Percentiles rank a stretch among this genome's conserved stretches.
These are phyloP conservation scores for Spheniscus humboldti DNA, from an alignment of 2,797 vertebrate species.

Conservation along the genomic window DNA sequence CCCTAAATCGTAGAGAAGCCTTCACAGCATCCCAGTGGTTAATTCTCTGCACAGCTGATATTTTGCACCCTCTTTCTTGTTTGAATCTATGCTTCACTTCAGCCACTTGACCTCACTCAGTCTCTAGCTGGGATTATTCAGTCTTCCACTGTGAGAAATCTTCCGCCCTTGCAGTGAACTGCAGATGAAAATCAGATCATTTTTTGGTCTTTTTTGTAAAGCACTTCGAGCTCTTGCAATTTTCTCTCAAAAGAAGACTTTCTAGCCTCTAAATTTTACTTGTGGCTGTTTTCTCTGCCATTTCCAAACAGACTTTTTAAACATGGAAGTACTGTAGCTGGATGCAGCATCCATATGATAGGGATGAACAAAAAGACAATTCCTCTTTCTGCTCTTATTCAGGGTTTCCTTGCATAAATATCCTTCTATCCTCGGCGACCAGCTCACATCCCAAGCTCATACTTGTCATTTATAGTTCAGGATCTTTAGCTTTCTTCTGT, in stretches of 20 bases:
- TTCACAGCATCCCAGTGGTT: neutral
- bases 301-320: neutral
- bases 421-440: neutral
- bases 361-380: neutral
- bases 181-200: neutral
- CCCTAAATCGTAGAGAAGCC: neutral
- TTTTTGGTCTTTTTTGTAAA: neutral
- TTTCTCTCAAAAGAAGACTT: neutral
- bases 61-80: neutral
- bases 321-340: neutral
- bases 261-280: neutral
- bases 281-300: neutral
- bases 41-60: neutral
- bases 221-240: neutral
- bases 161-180: neutral
- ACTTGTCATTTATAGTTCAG: neutral
- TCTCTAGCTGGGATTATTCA: neutral
- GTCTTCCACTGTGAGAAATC: neutral
- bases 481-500: neutral
- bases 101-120: neutral
- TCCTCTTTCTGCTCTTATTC: neutral
- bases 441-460: neutral
- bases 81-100: neutral
- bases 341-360: neutral
- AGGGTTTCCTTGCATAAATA: neutral